phyloP scores from a whole-genome alignment of 1,140 invertebrate genomes.

The Drosophila paulistorum region DNA sequence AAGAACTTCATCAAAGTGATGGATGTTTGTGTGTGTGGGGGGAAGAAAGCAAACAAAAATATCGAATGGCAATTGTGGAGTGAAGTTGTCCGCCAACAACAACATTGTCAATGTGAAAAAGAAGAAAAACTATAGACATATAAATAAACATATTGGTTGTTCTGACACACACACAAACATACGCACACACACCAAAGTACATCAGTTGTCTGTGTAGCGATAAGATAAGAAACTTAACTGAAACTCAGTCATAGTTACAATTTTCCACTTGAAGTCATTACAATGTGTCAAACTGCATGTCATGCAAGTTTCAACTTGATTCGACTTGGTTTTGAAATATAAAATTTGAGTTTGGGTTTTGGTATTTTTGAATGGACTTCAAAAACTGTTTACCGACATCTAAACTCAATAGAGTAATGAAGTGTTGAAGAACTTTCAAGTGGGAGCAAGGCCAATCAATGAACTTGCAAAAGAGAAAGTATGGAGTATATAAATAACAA shows the following conservation, averaged over 20 bases:
- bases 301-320: conserved; percentile 27
- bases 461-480: conserved; percentile 23
- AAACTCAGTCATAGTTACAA: conserved; percentile 20
- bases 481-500: conserved; percentile 18
- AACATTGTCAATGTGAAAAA: conserved; percentile 20
- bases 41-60: conserved; percentile 19
- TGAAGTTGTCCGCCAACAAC: conserved; percentile 6
- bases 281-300: conserved; percentile 53
- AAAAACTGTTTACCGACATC: conserved; percentile 6
- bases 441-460: conserved; percentile 14
- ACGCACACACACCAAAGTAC: conserved; percentile 22
- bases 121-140: conserved; percentile 27
- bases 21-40: conserved; percentile 2
- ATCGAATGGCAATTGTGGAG: conserved; percentile 36
- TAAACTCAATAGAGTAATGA: not conserved
- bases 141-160: conserved; percentile 43
- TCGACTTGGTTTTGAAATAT: not conserved
- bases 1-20: conserved; percentile 53
- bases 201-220: conserved; percentile 23
- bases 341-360: not conserved
- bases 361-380: not conserved
- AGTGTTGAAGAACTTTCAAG: not conserved
- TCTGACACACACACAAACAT: conserved; percentile 24
- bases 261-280: conserved; percentile 23
- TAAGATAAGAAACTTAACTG: conserved; percentile 39